phyloP scores from a whole-genome alignment of 2,113 vertebrate species.

The Oncorhynchus masou region DNA sequence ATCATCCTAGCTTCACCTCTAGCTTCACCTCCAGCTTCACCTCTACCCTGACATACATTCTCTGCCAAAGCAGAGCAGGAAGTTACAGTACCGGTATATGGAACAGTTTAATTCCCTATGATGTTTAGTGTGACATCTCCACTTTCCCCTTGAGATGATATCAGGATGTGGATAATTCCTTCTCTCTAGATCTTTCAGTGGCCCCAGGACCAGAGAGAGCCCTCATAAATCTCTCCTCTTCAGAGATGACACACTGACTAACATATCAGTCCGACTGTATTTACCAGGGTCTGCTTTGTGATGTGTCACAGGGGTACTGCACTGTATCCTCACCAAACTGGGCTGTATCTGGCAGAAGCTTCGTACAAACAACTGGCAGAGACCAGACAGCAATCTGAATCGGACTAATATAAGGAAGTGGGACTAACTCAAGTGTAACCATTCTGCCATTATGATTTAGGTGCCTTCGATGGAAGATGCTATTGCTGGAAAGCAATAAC shows the following conservation, averaged over 20 bases:
- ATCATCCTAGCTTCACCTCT: background rate
- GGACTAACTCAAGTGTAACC: background rate
- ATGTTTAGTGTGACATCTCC: background rate
- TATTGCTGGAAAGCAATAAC: background rate
- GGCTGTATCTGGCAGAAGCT: background rate
- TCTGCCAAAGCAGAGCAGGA: background rate
- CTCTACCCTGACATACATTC: background rate
- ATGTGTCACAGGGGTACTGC: background rate
- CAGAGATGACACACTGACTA: slow-evolving; percentile 50
- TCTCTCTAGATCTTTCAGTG: slow-evolving; percentile 24
- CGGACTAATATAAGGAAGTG: background rate
- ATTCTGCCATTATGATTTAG: background rate
- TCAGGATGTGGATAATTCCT: slow-evolving; percentile 30
- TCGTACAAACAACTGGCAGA: background rate
- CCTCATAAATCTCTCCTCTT: slow-evolving; percentile 50
- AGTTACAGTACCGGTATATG: background rate
- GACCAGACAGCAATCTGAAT: background rate
- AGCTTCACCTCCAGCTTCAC: background rate
- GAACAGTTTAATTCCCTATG: background rate
- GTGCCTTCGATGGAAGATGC: background rate
- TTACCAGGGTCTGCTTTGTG: background rate
- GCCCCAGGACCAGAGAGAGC: slow-evolving; percentile 7
- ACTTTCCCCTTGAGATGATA: slow-evolving; percentile 1
- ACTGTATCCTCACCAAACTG: background rate
- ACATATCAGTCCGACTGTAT: background rate